phyloP scores from a whole-genome alignment of 2,113 vertebrate species.

The Mohoua ochrocephala region DNA sequence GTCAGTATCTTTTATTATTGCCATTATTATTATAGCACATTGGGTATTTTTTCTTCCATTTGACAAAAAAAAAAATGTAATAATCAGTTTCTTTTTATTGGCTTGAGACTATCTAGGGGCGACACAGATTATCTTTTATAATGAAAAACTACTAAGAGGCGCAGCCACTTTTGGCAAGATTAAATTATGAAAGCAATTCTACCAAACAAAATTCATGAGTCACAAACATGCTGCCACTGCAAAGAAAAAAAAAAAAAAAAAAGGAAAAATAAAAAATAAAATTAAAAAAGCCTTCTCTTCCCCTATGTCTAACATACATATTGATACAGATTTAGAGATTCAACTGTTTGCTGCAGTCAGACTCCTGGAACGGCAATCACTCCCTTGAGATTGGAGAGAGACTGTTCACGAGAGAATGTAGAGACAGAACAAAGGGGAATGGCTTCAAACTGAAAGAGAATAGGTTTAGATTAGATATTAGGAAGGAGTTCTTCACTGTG shows the following conservation, averaged over 20 bases:
- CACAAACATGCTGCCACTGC: neutral
- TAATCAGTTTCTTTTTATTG: slow-evolving; percentile 49
- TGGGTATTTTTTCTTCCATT: slow-evolving; percentile 10
- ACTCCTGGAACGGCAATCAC: neutral
- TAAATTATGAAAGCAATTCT: slow-evolving; percentile 56
- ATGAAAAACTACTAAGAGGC: slow-evolving; percentile 16
- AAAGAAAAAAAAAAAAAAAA: neutral
- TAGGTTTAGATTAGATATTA: neutral
- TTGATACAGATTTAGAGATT: neutral
- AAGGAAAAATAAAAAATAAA: neutral
- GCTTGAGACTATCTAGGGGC: neutral
- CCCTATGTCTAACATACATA: neutral
- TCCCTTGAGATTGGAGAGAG: neutral
- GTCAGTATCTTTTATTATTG: slow-evolving; percentile 44
- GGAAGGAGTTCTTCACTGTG: neutral
- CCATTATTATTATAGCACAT: slow-evolving; percentile 13
- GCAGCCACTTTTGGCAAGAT: neutral
- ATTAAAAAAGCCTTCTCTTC: neutral
- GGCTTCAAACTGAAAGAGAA: neutral
- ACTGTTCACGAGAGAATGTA: neutral
- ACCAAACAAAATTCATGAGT: slow-evolving; percentile 23
- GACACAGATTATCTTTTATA: slow-evolving; percentile 27
- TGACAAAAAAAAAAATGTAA: slow-evolving; percentile 2
- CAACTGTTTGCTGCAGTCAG: neutral
- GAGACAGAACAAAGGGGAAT: neutral